phyloP scores from a whole-genome alignment of 1,140 invertebrate species.

The Riptortus pedestris region DNA sequence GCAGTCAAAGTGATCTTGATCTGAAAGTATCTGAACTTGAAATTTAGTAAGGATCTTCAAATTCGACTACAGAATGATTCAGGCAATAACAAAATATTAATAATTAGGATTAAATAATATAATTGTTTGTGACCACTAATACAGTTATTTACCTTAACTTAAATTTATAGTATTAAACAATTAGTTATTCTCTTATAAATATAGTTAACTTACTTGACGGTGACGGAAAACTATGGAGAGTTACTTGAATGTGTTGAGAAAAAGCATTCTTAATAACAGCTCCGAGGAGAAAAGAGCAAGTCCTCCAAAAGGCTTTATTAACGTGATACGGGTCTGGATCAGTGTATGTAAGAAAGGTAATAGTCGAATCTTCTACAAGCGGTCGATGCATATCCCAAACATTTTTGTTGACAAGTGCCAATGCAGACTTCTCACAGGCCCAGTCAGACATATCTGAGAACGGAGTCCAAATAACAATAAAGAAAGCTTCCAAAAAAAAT shows the following conservation, averaged over 20 bases:
- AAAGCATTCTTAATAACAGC: constrained; percentile 65
- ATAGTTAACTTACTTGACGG: constrained; percentile 60
- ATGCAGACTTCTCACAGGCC: constrained; percentile 54
- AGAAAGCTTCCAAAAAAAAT: background rate
- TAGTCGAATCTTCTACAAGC: constrained; percentile 61
- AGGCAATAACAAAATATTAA: too few relatives aligned
- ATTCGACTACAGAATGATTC: too few relatives aligned
- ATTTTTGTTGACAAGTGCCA: constrained; percentile 65
- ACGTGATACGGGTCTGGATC: constrained; percentile 53
- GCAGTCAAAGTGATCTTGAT: too few relatives aligned
- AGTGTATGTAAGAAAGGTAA: constrained; percentile 69
- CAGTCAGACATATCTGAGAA: constrained; percentile 61
- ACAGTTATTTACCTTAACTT: too few relatives aligned
- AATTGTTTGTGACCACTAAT: too few relatives aligned
- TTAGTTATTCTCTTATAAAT: too few relatives aligned
- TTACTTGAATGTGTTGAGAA: constrained; percentile 62
- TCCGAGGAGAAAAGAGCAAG: constrained; percentile 78
- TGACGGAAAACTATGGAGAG: constrained; percentile 74
- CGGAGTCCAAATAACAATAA: constrained; percentile 25
- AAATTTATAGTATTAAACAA: too few relatives aligned
- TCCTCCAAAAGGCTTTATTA: constrained; percentile 82
- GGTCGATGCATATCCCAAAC: constrained; percentile 91
- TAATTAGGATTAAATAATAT: too few relatives aligned
- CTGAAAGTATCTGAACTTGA: too few relatives aligned
- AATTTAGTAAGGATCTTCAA: too few relatives aligned